These are phyloP conservation scores for Paratrypauchen microcephalus DNA, from an alignment of 2,797 vertebrate genomes.

Conservation along the genomic window DNA sequence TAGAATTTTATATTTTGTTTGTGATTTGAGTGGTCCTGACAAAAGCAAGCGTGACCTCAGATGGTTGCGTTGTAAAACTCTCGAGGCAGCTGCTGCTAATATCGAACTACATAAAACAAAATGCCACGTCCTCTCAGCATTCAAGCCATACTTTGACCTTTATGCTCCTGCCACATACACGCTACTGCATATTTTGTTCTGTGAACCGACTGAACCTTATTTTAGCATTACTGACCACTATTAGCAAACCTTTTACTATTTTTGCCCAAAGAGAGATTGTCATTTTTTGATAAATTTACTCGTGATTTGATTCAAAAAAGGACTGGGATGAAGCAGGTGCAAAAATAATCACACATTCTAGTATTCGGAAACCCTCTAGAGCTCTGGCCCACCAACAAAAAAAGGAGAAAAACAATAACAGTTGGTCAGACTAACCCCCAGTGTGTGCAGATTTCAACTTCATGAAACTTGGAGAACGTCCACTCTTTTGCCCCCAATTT, in stretches of 20 bases:
- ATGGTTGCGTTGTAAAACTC: not conserved
- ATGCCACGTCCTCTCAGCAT: slow-evolving; percentile 3
- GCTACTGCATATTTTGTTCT: not conserved
- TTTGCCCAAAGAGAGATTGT: not conserved
- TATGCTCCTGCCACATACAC: not conserved
- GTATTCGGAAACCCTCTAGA: not conserved
- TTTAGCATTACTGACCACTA: too few relatives aligned
- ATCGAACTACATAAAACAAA: slow-evolving; percentile 15
- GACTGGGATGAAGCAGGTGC: slow-evolving; percentile 6
- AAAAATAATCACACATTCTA: slow-evolving; percentile 20
- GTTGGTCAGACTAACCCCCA: slow-evolving; percentile 7
- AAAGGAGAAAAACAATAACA: slow-evolving; percentile 18
- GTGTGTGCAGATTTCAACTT: not conserved
- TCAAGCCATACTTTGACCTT: slow-evolving; percentile 1
- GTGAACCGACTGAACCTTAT: not conserved
- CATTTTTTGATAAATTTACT: not conserved
- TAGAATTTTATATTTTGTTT: slow-evolving; percentile 1
- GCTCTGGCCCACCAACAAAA: slow-evolving; percentile 11
- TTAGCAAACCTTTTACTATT: not conserved
- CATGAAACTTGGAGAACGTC: not conserved
- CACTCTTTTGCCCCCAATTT: slow-evolving; percentile 13
- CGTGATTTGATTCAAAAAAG: not conserved
- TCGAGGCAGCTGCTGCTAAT: not conserved
- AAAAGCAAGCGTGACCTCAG: not conserved
- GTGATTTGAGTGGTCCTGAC: not conserved